These are phyloP conservation scores for Centroberyx gerrardi DNA, from an alignment of 2,797 vertebrate species.

Conservation along the genomic window DNA sequence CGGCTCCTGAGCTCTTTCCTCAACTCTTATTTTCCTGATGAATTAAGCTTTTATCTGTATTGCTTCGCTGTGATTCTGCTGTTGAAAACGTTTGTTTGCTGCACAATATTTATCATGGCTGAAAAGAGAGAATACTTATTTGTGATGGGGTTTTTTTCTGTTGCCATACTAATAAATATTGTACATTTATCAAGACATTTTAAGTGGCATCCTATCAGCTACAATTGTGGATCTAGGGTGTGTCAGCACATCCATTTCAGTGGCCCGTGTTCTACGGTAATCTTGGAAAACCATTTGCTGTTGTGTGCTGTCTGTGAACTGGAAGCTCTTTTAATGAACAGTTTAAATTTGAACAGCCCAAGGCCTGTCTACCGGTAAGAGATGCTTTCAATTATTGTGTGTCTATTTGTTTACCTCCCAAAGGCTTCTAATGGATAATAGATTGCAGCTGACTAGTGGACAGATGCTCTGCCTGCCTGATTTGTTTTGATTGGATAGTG, in stretches of 20 bases:
- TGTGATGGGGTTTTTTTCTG: no score
- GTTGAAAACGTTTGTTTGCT: not conserved
- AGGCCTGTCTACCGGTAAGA: conserved; percentile 44
- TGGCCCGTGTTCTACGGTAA: not conserved
- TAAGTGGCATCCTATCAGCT: not conserved
- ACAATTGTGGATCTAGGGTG: not conserved
- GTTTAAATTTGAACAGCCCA: conserved; percentile 54
- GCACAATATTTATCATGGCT: not conserved
- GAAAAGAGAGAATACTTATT: no score
- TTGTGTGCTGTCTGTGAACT: conserved; percentile 15
- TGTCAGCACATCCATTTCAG: not conserved
- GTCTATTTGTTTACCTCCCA: conserved; percentile 56
- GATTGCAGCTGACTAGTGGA: conserved; percentile 49
- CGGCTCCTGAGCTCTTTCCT: conserved; percentile 46
- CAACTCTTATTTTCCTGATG: conserved; percentile 27
- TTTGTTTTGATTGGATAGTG: conserved; percentile 54
- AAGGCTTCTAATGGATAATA: conserved; percentile 47
- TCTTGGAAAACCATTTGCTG: not conserved
- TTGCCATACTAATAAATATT: no score
- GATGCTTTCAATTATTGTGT: conserved; percentile 60
- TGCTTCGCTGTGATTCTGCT: conserved; percentile 10
- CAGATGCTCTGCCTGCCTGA: conserved; percentile 29
- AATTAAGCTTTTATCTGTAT: conserved; percentile 33
- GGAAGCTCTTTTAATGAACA: conserved; percentile 48
- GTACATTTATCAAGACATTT: not conserved